These are phyloP conservation scores for Dryobates pubescens DNA, from an alignment of 2,797 vertebrate genomes.

Conservation along the genomic window DNA sequence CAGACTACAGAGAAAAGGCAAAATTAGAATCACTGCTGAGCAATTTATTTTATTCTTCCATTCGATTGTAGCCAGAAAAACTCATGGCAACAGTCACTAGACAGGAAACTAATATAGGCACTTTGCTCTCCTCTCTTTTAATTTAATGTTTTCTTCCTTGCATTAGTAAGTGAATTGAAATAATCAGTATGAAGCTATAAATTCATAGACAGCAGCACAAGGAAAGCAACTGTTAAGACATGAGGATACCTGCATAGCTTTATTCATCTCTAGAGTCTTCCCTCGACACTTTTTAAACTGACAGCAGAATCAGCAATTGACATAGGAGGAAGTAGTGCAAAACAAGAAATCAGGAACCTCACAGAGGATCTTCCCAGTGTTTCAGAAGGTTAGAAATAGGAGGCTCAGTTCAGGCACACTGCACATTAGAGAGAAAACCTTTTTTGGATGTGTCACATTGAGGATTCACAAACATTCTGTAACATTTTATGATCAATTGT, in stretches of 20 bases:
- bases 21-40: constrained; percentile 25
- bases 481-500: background rate
- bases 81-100: background rate
- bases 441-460: background rate
- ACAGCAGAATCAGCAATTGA: background rate
- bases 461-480: background rate
- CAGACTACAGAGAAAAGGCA: background rate
- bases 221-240: background rate
- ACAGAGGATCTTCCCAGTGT: background rate
- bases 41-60: constrained; percentile 31
- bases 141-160: background rate
- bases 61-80: background rate
- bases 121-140: background rate
- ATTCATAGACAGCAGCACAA: background rate
- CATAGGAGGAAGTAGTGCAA: background rate
- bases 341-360: background rate
- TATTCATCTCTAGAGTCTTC: background rate
- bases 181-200: constrained; percentile 1
- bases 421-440: background rate
- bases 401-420: background rate
- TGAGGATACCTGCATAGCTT: background rate
- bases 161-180: background rate
- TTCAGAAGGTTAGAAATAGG: background rate
- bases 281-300: background rate
- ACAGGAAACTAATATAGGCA: constrained; percentile 7